Evolutionary conservation across 2,113 vertebrate species (phyloP).

Genomic region (Tragelaphus scriptus): DNA sequence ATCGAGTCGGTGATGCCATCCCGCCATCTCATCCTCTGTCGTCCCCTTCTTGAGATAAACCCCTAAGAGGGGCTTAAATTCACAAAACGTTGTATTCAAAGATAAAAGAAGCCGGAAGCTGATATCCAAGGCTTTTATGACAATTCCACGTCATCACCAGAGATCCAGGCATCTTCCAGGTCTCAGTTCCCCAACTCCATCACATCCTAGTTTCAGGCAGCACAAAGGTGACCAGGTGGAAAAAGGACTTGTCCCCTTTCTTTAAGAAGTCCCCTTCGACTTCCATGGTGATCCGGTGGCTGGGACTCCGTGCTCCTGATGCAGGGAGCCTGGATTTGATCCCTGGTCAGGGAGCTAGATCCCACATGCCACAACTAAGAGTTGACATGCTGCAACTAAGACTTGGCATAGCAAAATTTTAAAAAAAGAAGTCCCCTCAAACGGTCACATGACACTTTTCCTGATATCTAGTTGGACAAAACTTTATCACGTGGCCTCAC

Average conservation of each 20-base stretch:
- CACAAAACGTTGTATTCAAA: not conserved
- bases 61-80: not conserved
- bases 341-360: not conserved
- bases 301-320: not conserved
- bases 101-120: not conserved
- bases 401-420: not conserved
- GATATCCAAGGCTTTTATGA: not conserved
- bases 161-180: not conserved
- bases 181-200: not conserved
- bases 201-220: not conserved
- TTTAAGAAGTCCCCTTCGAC: not conserved
- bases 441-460: not conserved
- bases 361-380: not conserved
- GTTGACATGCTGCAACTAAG: not conserved
- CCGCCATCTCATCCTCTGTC: too few relatives aligned
- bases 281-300: not conserved
- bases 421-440: not conserved
- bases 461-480: not conserved
- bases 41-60: not conserved
- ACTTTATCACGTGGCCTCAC: not conserved
- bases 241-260: not conserved
- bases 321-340: not conserved
- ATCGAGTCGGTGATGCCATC: too few relatives aligned
- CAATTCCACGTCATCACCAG: not conserved
- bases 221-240: not conserved